phyloP scores from a whole-genome alignment of 2,113 vertebrate species.

The Egretta garzetta region DNA sequence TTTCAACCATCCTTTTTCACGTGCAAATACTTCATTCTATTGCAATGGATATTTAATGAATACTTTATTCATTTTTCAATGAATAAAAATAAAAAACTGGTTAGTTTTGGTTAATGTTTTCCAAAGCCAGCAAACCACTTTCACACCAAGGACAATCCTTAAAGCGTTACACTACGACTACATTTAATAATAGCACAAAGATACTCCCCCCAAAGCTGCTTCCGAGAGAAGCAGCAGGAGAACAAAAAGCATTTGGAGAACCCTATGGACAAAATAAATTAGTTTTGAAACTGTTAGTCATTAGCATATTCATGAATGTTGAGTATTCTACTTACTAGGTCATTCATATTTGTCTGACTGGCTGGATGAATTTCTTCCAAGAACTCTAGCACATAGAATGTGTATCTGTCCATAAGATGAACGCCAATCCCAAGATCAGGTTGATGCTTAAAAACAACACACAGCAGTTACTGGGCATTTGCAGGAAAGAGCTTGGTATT shows the following conservation, averaged over 20 bases:
- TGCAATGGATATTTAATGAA: background rate
- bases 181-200: background rate
- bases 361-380: slow-evolving; percentile 96
- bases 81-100: background rate
- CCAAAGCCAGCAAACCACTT: background rate
- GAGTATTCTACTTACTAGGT: slow-evolving; percentile 81
- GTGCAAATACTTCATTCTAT: background rate
- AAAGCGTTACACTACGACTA: background rate
- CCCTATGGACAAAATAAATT: background rate
- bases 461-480: background rate
- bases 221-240: background rate
- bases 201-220: background rate
- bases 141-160: background rate
- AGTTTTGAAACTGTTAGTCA: background rate
- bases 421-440: slow-evolving; percentile 95
- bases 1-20: background rate
- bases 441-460: slow-evolving; percentile 87
- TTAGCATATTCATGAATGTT: background rate
- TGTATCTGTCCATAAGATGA: slow-evolving; percentile 97
- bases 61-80: background rate
- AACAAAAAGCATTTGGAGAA: background rate
- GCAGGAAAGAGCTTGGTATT: background rate
- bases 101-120: background rate
- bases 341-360: slow-evolving; percentile 95
- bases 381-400: slow-evolving; percentile 97